Evolutionary conservation across 2,113 vertebrate genomes (phyloP), one percentile per base, ranked within the genome.

Genomic region (Phrynocephalus versicolor): DNA sequence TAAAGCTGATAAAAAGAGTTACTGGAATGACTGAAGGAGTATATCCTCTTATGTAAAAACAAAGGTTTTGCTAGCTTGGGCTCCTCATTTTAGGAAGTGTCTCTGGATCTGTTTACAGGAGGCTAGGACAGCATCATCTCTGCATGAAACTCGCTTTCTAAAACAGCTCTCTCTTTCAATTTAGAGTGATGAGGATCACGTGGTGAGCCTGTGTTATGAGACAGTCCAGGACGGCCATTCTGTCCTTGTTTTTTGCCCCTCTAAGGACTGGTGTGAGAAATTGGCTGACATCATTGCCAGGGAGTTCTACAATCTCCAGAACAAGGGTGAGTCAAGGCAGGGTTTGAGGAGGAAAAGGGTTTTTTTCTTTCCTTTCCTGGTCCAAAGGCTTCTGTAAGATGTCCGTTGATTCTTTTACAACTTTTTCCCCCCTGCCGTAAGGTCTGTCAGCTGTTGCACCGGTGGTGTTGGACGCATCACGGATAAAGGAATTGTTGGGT

Each of bases 251-350:
- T 99, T 99, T 94, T 99, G 99, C 88, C 98, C 99, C 1, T 98
- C 98, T 7, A 99, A 99, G 94, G 98, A 97, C 92, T 99, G 99
- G 99, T 99, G 99, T 95, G 99, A 99, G 95, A 99, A 99, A 89
- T 93, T 99, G 90, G 96, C 97, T 5, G 97, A 98, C 88, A 96
- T 93, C 83, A 96, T 99, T 87, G 98, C 98, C 70, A 96, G 95
- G 87, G 98, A 98, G 84, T 99, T 99, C 96, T 98, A 96, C 92
- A 94, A 95, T 92, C 94, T 99, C 81, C 92, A 92, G 82, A 93
- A 91, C 12, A 55, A 90, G 33, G 93, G 92, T 75, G 93, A 93
- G 91, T 60, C 90, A 37, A 95, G 30, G 91, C 93, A 96, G 94
- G 67, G 58, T 12, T 57, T 88, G 39, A 37, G 55, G 27, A 74